phyloP scores from a whole-genome alignment of 2,888 invertebrate genomes.

The Phyllotreta striolata region DNA sequence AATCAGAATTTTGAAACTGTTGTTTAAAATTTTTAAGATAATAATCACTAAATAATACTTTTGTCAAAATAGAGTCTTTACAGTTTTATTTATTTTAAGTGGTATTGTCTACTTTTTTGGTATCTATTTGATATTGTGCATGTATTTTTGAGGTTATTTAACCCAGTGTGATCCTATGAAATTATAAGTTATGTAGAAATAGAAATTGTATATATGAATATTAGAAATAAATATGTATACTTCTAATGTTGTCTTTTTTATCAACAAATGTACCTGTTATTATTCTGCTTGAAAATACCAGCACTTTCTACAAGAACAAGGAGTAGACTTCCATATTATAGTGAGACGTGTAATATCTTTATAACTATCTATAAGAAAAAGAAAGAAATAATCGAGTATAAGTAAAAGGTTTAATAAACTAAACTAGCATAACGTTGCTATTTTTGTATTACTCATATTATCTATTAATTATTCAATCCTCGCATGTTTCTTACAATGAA shows the following conservation, averaged over 20 bases:
- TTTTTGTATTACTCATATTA: too few relatives aligned
- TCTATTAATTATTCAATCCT: too few relatives aligned
- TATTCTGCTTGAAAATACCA: background rate
- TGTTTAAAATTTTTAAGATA: constrained; percentile 17
- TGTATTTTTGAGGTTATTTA: constrained; percentile 57
- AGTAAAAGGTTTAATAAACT: too few relatives aligned
- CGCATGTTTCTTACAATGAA: background rate
- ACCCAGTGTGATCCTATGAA: constrained; percentile 60
- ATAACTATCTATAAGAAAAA: too few relatives aligned
- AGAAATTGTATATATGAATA: constrained; percentile 55
- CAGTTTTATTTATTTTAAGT: constrained; percentile 10
- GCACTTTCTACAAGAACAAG: background rate
- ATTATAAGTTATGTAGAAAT: constrained; percentile 54
- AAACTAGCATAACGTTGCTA: too few relatives aligned
- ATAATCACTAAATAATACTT: constrained; percentile 2
- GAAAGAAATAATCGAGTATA: too few relatives aligned
- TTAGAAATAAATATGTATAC: constrained; percentile 59
- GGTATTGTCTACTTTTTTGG: constrained; percentile 15
- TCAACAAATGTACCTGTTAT: background rate
- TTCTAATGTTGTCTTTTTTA: constrained; percentile 49
- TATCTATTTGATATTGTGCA: constrained; percentile 52
- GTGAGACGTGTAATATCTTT: too few relatives aligned
- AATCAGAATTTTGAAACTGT: constrained; percentile 19
- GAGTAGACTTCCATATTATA: background rate
- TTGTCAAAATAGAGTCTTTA: constrained; percentile 1